phyloP scores from a whole-genome alignment of 2,113 vertebrate species.

The Dendropsophus ebraccatus region DNA sequence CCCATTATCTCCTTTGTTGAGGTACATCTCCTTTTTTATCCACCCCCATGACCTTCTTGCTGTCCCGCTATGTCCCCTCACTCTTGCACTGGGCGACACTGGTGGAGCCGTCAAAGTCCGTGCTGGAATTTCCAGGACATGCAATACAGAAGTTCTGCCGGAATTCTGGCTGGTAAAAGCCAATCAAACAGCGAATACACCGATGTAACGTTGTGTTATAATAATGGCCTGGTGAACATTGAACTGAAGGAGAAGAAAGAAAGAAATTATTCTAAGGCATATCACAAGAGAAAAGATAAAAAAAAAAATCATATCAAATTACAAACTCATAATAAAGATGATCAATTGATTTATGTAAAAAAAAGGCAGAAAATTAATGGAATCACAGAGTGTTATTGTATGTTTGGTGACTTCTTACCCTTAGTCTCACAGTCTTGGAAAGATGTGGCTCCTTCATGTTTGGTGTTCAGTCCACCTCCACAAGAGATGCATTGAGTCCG shows the following conservation, averaged over 20 bases:
- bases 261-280: neutral
- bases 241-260: slow-evolving; percentile 75
- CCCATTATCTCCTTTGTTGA: neutral
- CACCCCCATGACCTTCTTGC: slow-evolving; percentile 17
- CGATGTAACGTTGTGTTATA: slow-evolving; percentile 95
- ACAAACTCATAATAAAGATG: too few species aligned
- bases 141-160: slow-evolving; percentile 95
- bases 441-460: slow-evolving; percentile 88
- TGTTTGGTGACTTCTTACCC: slow-evolving; percentile 76
- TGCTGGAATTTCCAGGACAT: slow-evolving; percentile 95
- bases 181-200: slow-evolving; percentile 92
- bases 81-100: slow-evolving; percentile 97
- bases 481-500: slow-evolving; percentile 91
- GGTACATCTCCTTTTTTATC: neutral
- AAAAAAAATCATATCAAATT: too few species aligned
- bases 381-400: too few species aligned
- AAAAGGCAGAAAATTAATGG: too few species aligned
- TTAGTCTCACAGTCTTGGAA: slow-evolving; percentile 97
- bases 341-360: too few species aligned
- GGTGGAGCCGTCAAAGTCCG: slow-evolving; percentile 95
- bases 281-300: neutral
- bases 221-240: slow-evolving; percentile 94
- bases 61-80: slow-evolving; percentile 69
- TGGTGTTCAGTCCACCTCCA: slow-evolving; percentile 90
- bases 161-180: slow-evolving; percentile 94